Evolutionary conservation across 2,888 invertebrate genomes (phyloP).

Genomic region (Eubasilissa splendida): DNA sequence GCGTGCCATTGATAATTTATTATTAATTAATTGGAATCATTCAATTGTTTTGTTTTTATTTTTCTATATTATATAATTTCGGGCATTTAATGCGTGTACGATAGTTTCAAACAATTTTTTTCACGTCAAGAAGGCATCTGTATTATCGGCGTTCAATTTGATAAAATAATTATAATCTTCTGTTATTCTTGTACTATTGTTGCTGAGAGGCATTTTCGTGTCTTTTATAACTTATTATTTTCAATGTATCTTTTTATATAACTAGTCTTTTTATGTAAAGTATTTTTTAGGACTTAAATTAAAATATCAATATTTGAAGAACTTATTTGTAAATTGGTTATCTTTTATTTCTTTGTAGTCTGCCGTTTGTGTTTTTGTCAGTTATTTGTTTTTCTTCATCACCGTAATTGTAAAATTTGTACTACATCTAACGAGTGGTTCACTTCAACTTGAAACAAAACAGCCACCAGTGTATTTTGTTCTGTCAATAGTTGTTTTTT

Average conservation of each 20-base stretch:
- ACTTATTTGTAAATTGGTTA: conserved; percentile 4
- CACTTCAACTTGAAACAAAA: too few species aligned
- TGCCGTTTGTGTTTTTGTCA: neutral
- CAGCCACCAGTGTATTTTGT: too few species aligned
- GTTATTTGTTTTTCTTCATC: conserved; percentile 13
- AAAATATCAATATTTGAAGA: conserved; percentile 29
- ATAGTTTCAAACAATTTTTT: too few species aligned
- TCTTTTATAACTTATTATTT: neutral
- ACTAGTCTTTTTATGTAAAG: conserved; percentile 55
- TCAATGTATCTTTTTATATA: conserved; percentile 50
- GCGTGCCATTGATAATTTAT: too few species aligned
- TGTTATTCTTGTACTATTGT: neutral
- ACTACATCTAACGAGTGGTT: too few species aligned
- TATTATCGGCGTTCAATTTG: neutral
- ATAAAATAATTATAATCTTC: neutral
- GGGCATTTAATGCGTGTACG: too few species aligned
- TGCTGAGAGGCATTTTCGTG: neutral
- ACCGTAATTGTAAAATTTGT: neutral
- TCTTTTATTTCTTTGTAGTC: conserved; percentile 1
- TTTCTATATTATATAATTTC: too few species aligned
- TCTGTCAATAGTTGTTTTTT: neutral
- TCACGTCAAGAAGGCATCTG: too few species aligned
- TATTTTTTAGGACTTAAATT: conserved; percentile 46
- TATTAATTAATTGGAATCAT: too few species aligned
- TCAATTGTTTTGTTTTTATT: too few species aligned